Evolutionary conservation across 1,140 invertebrate genomes (phyloP), one percentile per base, ranked within the genome.

Genomic region (Pemphigus obesinymphae): DNA sequence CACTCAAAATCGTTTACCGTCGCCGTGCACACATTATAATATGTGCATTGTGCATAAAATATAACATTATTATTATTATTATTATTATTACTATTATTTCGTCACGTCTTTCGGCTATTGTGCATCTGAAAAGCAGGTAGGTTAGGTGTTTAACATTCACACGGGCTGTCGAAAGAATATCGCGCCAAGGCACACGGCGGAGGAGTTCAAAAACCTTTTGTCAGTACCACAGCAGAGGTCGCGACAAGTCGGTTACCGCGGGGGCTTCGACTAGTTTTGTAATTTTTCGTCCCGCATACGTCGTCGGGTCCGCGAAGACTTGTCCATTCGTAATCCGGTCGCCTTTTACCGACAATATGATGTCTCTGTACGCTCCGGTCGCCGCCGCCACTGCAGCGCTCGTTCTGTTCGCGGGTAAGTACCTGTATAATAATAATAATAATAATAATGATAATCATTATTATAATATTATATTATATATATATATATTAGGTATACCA

Each of bases 161-260:
- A 23, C 72, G 26, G 29, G 17, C 48, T 26, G 34, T 75, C 53
- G 72, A 75, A 75, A 75, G n/a, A n/a, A n/a, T n/a, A n/a, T n/a
- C n/a, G n/a, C n/a, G n/a, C n/a, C n/a, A n/a, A n/a, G n/a, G n/a
- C n/a, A n/a, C n/a, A n/a, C n/a, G 20, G 20, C 40, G 23, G 48
- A 58, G 31, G 73, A 78, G 73, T 78, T 78, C 73, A 78, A 78
- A 78, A 78, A 78, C 73, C 73, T 78, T 78, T 55, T 78, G 66
- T 43, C 34, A 6, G 66, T n/a, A 34, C 43, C 50, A 55, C 55
- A 76, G 26, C 73, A 80, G 76, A 80, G 76, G 76, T 80, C 76
- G 76, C 76, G 53, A 61, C 76, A 63, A 80, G 76, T 80, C 76
- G 50, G n/a, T n/a, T 26, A 26, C 13, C 40, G 68, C 73, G 75